phyloP scores from a whole-genome alignment of 2,113 vertebrate species.

The Myocastor coypus region DNA sequence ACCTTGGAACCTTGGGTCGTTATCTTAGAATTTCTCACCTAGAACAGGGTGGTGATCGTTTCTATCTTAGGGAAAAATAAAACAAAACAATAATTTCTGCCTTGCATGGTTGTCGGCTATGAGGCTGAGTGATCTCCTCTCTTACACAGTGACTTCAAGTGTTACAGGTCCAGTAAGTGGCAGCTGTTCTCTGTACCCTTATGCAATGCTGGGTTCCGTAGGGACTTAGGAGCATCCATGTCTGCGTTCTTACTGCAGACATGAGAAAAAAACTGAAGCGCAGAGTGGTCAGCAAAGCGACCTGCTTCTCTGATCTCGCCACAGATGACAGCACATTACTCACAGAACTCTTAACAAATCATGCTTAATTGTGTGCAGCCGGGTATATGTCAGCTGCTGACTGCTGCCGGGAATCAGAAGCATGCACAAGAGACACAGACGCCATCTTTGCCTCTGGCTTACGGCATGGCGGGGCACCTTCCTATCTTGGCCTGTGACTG shows the following conservation, averaged over 20 bases:
- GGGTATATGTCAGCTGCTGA: neutral
- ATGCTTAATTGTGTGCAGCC: no score
- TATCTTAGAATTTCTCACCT: neutral
- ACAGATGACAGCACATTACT: neutral
- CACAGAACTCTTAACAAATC: neutral
- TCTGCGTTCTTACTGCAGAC: constrained; percentile 12
- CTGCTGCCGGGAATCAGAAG: neutral
- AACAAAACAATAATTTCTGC: neutral
- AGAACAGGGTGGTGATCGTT: neutral
- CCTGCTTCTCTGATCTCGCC: neutral
- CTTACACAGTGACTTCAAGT: neutral
- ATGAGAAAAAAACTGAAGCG: neutral
- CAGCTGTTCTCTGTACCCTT: neutral
- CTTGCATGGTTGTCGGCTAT: neutral
- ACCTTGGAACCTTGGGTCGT: neutral
- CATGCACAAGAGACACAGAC: neutral
- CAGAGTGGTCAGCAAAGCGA: neutral
- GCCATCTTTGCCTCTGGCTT: neutral
- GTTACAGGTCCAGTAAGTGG: neutral
- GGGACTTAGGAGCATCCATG: neutral
- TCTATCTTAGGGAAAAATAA: neutral
- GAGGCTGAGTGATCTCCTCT: no score
- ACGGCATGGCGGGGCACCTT: no score
- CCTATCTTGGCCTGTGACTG: neutral
- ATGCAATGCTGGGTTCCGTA: neutral